Percentiles rank a stretch among this genome's conserved stretches.
These are phyloP conservation scores for Trisateles emortualis DNA, from an alignment of 2,888 invertebrate species.

Conservation along the genomic window DNA sequence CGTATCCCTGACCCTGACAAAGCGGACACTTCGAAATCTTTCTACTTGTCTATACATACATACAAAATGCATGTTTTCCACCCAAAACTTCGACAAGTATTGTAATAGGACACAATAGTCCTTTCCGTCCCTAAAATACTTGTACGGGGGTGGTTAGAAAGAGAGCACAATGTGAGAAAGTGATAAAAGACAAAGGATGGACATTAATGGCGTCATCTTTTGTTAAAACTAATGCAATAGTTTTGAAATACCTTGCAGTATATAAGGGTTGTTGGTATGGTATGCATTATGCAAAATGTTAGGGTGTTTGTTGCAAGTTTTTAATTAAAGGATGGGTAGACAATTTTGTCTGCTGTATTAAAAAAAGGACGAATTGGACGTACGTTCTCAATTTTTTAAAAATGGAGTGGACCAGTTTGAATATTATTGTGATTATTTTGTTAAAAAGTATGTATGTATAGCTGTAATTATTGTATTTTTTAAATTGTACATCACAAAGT, in stretches of 20 bases:
- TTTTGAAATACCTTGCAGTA: conserved; percentile 30
- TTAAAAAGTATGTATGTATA: too few species aligned
- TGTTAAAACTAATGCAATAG: conserved; percentile 48
- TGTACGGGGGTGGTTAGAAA: conserved; percentile 60
- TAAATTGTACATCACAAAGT: too few species aligned
- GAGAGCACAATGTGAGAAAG: conserved; percentile 46
- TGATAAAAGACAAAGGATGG: conserved; percentile 63
- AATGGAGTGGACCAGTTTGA: too few species aligned
- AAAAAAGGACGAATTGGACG: too few species aligned
- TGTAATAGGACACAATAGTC: conserved; percentile 53
- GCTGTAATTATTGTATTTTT: too few species aligned
- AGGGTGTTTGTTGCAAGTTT: conserved; percentile 10
- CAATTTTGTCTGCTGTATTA: too few species aligned
- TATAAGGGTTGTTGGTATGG: conserved; percentile 20
- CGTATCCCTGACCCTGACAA: conserved; percentile 1
- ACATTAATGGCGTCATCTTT: conserved; percentile 71
- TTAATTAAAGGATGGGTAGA: neutral
- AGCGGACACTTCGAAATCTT: neutral
- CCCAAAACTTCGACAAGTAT: conserved; percentile 48
- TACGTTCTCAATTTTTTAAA: too few species aligned
- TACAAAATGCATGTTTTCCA: conserved; percentile 44
- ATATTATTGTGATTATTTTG: too few species aligned
- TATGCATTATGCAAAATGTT: conserved; percentile 13
- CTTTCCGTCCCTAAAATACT: conserved; percentile 52
- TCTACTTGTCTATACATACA: conserved; percentile 21